Percentiles rank a stretch among this genome's conserved stretches.
These are phyloP conservation scores for Pristionchus mayeri DNA, from an alignment of 2,888 invertebrate species.

Conservation along the genomic window DNA sequence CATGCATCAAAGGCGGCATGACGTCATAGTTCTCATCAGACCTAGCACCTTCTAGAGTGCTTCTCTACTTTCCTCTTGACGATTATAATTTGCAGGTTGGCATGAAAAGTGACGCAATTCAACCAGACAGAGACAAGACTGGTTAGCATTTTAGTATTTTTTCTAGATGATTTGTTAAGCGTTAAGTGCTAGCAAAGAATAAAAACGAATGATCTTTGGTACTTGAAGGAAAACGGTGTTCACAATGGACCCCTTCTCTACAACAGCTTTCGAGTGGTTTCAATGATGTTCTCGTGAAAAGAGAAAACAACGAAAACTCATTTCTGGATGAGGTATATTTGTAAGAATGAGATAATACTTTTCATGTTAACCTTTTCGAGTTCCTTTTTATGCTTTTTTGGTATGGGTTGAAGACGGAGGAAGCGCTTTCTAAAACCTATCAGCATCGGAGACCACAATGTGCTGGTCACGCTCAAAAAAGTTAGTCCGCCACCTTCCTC, in stretches of 20 bases:
- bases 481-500: too few species aligned
- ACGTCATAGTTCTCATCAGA: too few species aligned
- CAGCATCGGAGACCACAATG: neutral
- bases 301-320: neutral
- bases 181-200: too few species aligned
- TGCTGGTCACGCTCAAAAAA: constrained; percentile 23
- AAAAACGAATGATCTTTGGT: too few species aligned
- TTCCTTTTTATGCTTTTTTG: too few species aligned
- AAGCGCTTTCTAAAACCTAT: neutral
- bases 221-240: neutral
- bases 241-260: neutral
- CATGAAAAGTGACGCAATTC: constrained; percentile 40
- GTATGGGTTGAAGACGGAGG: constrained; percentile 3
- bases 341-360: too few species aligned
- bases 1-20: too few species aligned
- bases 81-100: constrained; percentile 42
- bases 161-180: too few species aligned
- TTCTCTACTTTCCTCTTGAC: neutral
- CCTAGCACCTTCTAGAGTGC: neutral
- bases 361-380: too few species aligned
- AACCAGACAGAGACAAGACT: constrained; percentile 44
- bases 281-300: neutral
- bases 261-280: neutral
- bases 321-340: constrained; percentile 11
- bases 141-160: constrained; percentile 8